phyloP scores from a whole-genome alignment of 1,140 invertebrate genomes.

The Patella vulgata region DNA sequence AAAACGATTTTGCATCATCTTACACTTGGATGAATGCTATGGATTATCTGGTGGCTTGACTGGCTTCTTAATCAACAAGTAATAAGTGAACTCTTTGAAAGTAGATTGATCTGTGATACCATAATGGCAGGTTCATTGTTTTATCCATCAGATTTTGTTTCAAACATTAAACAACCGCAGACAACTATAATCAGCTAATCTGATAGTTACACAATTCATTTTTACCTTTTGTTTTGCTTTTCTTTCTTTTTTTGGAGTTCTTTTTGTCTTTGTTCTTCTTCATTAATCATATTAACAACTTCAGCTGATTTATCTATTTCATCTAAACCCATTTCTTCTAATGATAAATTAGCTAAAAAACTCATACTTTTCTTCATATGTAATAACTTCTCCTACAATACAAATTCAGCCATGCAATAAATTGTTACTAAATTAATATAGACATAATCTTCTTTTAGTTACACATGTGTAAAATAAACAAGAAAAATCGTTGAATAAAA shows the following conservation, averaged over 20 bases:
- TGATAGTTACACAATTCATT: slow-evolving; percentile 19
- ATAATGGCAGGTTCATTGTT: too few species aligned
- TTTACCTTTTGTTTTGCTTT: slow-evolving; percentile 21
- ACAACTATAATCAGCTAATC: too few species aligned
- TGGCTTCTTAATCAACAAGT: too few species aligned
- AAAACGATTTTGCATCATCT: too few species aligned
- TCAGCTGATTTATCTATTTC: slow-evolving; percentile 65
- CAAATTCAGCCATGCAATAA: not conserved
- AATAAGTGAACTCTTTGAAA: too few species aligned
- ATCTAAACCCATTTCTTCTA: slow-evolving; percentile 87
- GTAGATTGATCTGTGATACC: too few species aligned
- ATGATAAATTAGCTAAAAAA: slow-evolving; percentile 84
- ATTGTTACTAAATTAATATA: not conserved
- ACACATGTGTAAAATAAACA: not conserved
- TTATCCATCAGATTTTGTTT: too few species aligned
- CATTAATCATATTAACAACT: slow-evolving; percentile 47
- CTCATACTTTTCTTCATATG: slow-evolving; percentile 80
- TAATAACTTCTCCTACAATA: slow-evolving; percentile 79
- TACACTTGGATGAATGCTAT: too few species aligned
- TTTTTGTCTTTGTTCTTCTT: slow-evolving; percentile 70
- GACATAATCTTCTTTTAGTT: not conserved
- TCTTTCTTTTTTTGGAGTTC: slow-evolving; percentile 38
- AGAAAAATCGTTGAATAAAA: too few species aligned
- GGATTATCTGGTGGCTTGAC: too few species aligned
- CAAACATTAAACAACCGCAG: too few species aligned